Evolutionary conservation across 2,113 vertebrate genomes (phyloP), one percentile per base, ranked within the genome.

Genomic region (Lepus timidus): DNA sequence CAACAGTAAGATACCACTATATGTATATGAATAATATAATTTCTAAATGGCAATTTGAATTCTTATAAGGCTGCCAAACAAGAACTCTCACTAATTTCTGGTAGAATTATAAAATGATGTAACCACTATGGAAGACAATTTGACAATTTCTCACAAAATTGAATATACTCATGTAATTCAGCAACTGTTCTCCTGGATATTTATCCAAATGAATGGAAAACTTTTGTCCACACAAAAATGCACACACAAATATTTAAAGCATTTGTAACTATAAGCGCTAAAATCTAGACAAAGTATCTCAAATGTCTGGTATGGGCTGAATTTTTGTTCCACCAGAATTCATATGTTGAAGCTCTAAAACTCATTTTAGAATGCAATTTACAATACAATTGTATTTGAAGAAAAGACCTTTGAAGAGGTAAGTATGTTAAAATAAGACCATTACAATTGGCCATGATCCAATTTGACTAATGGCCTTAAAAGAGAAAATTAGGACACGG

Each of bases 131-230:
- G 52, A 73, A 73, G 49, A 22, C 22, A 68, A 19, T 61, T 91
- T 75, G 49, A 36, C 68, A 87, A 36, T 62, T 91, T 68, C 51
- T 75, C 74, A 51, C 16, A 64, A 82, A 82, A 91, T 25, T 36
- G 51, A 87, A 75, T 29, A 82, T 76, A 75, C 6, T 36, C 73
- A 68, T 85, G 75, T 90, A 75, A 93, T 68, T 10, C 31, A 90
- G 25, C 20, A 65, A 58, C 61, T 93, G 68, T 75, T 49, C 74
- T 76, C 36, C 44, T 70, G 73, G 19, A 23, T 76, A 83, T 52
- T 83, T 71, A 75, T 29, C 2, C 8, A 71, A 84, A 44, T 64
- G 22, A 95, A 11, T 51, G 58, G 65, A 85, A 84, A 89, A 85
- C 51, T 17, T 68, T 79, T 51, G 73, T 90, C 4, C 25, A 74